Evolutionary conservation across 2,113 vertebrate species (phyloP).

Genomic region (Mustela nigripes): DNA sequence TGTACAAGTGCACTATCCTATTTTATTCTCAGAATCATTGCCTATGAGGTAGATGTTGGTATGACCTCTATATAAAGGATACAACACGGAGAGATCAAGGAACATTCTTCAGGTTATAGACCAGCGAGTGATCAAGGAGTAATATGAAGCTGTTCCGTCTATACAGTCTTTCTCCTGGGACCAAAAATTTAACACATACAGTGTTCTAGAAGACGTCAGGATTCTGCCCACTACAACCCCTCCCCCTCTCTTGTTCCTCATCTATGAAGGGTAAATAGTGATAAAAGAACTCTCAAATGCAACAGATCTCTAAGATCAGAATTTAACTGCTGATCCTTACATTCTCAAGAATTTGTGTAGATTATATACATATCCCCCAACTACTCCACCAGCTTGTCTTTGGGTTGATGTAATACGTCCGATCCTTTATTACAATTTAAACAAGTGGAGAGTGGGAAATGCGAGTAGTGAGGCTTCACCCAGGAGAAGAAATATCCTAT

Average conservation of each 20-base stretch:
- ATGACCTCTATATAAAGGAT: background rate
- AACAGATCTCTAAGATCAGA: background rate
- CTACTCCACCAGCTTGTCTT: background rate
- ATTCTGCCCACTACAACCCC: accelerated
- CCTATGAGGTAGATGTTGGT: background rate
- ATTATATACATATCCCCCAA: background rate
- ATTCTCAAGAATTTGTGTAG: background rate
- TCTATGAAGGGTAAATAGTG: background rate
- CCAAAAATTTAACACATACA: background rate
- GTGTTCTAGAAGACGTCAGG: background rate
- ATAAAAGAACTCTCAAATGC: background rate
- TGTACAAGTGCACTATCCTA: background rate
- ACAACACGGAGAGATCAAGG: background rate
- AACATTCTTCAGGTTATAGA: background rate
- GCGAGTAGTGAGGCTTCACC: background rate
- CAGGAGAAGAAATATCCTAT: background rate
- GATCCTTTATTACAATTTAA: background rate
- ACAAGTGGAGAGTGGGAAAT: background rate
- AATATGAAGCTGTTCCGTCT: background rate
- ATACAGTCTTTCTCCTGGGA: background rate
- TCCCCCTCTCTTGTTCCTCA: background rate
- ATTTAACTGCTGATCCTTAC: background rate
- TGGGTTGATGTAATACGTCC: background rate
- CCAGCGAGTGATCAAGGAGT: background rate
- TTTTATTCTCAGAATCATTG: background rate